Conservation (phyloP, 1,140 invertebrate genomes). For the Anoplolepis gracilipes region DNA sequence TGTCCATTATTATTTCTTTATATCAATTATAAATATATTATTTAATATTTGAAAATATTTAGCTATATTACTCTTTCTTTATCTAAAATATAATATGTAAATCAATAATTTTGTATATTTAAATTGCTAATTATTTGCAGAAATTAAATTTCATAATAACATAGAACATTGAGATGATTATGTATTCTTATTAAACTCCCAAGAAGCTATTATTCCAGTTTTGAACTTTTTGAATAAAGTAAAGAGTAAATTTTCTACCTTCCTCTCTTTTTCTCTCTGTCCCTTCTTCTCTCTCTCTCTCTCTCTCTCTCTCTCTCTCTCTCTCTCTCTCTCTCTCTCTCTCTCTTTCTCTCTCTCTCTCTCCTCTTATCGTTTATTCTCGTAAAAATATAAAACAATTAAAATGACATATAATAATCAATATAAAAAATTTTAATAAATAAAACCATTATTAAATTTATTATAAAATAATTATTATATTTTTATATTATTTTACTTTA, state of each 20-base stretch:
- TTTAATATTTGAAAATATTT: neutral
- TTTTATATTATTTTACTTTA: neutral
- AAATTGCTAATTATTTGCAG: neutral
- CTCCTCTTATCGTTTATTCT: conserved; percentile 35
- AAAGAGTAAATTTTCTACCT: conserved; percentile 1
- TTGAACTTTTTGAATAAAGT: conserved; percentile 32
- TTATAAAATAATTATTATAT: conserved; percentile 10
- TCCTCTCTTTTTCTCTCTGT: neutral
- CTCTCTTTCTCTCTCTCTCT: neutral
- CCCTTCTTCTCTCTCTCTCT: conserved; percentile 1
- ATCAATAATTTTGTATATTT: neutral
- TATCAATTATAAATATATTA: neutral
- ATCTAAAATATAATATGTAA: neutral
- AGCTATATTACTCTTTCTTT: neutral
- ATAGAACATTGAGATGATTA: neutral
- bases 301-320: conserved; percentile 1
- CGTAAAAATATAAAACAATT: conserved; percentile 13
- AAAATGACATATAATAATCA: conserved; percentile 13
- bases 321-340: conserved; percentile 9
- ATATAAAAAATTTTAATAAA: conserved; percentile 31
- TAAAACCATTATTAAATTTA: conserved; percentile 12
- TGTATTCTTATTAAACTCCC: conserved; percentile 9
- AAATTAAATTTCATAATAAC: neutral
- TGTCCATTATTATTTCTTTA: neutral
- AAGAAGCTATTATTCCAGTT: conserved; percentile 32